These are phyloP conservation scores for Octopus sinensis DNA, from an alignment of 1,140 invertebrate genomes.

Conservation along the genomic window DNA sequence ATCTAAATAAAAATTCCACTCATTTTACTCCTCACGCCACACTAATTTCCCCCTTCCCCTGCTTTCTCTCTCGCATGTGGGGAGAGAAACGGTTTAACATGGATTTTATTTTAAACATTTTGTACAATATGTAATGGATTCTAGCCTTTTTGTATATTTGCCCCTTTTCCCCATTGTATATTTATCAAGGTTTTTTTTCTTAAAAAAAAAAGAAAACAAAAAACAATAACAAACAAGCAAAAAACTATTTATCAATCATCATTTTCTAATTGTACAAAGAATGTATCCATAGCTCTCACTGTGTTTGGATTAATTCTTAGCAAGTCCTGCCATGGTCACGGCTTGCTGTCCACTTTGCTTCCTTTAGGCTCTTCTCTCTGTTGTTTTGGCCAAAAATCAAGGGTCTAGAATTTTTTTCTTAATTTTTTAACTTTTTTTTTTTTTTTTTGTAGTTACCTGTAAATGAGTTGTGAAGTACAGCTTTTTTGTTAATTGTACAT, in stretches of 20 bases:
- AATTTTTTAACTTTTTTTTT: no score
- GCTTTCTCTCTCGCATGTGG: not conserved
- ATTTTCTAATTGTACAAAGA: slow-evolving; percentile 13
- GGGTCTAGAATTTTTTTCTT: slow-evolving; percentile 10
- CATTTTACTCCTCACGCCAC: no score
- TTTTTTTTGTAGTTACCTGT: not conserved
- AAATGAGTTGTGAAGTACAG: slow-evolving; percentile 11
- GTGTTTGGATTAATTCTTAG: not conserved
- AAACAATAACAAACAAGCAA: no score
- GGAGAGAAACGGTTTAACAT: not conserved
- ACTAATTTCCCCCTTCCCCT: not conserved
- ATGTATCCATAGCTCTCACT: not conserved
- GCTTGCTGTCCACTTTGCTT: not conserved
- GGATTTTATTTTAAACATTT: not conserved
- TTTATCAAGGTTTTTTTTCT: slow-evolving; percentile 10
- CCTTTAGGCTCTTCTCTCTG: slow-evolving; percentile 11
- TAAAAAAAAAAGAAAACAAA: no score
- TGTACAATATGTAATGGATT: slow-evolving; percentile 15
- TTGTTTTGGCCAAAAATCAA: slow-evolving; percentile 7
- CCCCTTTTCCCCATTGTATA: slow-evolving; percentile 12
- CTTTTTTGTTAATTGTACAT: slow-evolving; percentile 16
- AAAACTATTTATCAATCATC: slow-evolving; percentile 15
- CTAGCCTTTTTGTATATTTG: slow-evolving; percentile 15
- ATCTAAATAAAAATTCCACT: no score
- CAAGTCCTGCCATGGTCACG: not conserved